phyloP scores from a whole-genome alignment of 2,888 invertebrate species.

The Panzeria rudis region DNA sequence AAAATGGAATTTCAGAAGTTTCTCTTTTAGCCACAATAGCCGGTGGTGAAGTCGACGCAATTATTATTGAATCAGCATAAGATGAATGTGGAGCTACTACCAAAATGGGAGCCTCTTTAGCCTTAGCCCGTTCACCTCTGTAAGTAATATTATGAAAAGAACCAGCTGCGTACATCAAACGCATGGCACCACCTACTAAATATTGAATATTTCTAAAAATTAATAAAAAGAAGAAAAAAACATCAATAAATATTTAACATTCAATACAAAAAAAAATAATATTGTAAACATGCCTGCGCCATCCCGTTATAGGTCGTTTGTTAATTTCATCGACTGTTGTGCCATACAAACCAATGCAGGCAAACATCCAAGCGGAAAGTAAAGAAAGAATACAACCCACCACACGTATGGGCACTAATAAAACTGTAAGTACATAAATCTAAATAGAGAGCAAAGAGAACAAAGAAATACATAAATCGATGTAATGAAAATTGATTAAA shows the following conservation, averaged over 20 bases:
- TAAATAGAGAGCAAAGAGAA: slow-evolving; percentile 47
- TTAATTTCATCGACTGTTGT: slow-evolving; percentile 91
- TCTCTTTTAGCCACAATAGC: slow-evolving; percentile 96
- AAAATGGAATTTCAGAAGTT: slow-evolving; percentile 91
- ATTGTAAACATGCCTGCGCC: slow-evolving; percentile 90
- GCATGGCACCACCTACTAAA: slow-evolving; percentile 88
- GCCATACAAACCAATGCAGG: slow-evolving; percentile 92
- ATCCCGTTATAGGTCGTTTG: slow-evolving; percentile 91
- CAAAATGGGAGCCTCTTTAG: slow-evolving; percentile 91
- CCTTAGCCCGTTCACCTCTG: slow-evolving; percentile 87
- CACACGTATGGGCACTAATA: slow-evolving; percentile 92
- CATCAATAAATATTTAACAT: slow-evolving; percentile 9
- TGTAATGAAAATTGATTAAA: too few relatives aligned
- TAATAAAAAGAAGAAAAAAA: not conserved
- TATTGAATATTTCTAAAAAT: slow-evolving; percentile 86
- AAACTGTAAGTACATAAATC: slow-evolving; percentile 93
- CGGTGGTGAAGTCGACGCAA: slow-evolving; percentile 92
- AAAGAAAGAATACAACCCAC: slow-evolving; percentile 90
- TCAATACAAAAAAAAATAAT: not conserved
- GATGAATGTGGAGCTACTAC: slow-evolving; percentile 96
- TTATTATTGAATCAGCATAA: slow-evolving; percentile 94
- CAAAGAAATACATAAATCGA: not conserved
- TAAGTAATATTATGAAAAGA: slow-evolving; percentile 92
- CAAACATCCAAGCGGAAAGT: slow-evolving; percentile 92
- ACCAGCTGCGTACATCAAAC: slow-evolving; percentile 90